Conservation (phyloP, 2,888 invertebrate genomes). For the Aphelenchoides bicaudatus region DNA sequence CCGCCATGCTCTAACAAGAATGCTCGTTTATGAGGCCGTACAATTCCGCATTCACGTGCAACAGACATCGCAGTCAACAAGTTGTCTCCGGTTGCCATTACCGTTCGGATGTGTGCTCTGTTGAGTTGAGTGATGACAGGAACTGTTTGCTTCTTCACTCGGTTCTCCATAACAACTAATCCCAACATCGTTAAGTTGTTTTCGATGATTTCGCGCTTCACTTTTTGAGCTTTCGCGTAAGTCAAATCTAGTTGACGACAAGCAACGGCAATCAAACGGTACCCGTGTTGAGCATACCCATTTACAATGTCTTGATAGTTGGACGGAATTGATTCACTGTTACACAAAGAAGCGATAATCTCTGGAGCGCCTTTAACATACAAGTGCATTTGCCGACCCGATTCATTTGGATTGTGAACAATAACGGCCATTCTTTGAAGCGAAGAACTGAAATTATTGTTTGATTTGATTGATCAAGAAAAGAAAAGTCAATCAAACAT, state of each 20-base stretch:
- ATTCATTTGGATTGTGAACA: conserved; percentile 60
- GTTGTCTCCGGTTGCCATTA: conserved; percentile 92
- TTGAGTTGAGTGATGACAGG: conserved; percentile 61
- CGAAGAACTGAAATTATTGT: conserved; percentile 61
- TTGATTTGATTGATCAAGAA: not conserved
- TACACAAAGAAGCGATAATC: conserved; percentile 63
- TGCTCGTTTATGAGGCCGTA: conserved; percentile 47
- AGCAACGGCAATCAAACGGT: conserved; percentile 66
- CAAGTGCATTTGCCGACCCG: conserved; percentile 34
- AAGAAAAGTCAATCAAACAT: not conserved
- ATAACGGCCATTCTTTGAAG: conserved; percentile 67
- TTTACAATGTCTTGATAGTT: conserved; percentile 64
- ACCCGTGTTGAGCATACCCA: conserved; percentile 63
- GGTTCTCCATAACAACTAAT: conserved; percentile 88
- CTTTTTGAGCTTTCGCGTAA: conserved; percentile 57
- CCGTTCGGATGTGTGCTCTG: conserved; percentile 73
- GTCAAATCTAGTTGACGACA: conserved; percentile 61
- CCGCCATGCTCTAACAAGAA: conserved; percentile 45
- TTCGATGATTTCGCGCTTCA: conserved; percentile 47
- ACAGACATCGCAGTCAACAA: conserved; percentile 87
- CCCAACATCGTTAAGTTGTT: conserved; percentile 73
- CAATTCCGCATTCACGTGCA: conserved; percentile 74
- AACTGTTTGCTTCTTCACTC: conserved; percentile 67
- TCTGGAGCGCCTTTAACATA: conserved; percentile 66
- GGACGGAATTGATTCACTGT: conserved; percentile 64